A percentile compares a stretch with the other conserved stretches of the same genome.
These are phyloP conservation scores for Ips typographus DNA, from an alignment of 1,140 invertebrate genomes.

Conservation along the genomic window DNA sequence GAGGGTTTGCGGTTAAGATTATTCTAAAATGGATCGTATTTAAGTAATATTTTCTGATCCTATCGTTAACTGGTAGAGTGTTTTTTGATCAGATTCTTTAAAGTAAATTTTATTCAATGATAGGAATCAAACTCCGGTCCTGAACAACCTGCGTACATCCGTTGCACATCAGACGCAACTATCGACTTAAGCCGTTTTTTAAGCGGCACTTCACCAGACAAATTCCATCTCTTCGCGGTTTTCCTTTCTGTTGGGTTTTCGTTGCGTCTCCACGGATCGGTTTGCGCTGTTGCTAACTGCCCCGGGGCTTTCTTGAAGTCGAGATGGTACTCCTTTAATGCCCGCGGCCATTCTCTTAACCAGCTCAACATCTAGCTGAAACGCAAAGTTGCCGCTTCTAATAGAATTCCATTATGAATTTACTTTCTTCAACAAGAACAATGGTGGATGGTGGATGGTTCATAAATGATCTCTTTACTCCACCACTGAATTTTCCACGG, in stretches of 20 bases:
- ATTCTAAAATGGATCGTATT: no score
- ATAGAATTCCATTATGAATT: no score
- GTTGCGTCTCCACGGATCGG: constrained; percentile 7
- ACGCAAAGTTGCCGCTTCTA: background rate
- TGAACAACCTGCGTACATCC: constrained; percentile 13
- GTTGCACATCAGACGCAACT: constrained; percentile 20
- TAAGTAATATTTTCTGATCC: no score
- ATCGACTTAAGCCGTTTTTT: constrained; percentile 30
- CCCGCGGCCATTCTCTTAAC: no score
- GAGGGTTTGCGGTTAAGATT: no score
- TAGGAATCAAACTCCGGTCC: background rate
- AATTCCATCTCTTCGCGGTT: constrained; percentile 30
- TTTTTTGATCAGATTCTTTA: no score
- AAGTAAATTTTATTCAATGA: no score
- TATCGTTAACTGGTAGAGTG: no score
- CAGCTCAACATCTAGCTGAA: background rate
- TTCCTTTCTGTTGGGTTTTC: constrained; percentile 28
- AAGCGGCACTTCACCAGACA: constrained; percentile 26
- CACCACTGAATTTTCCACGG: background rate
- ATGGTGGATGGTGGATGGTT: no score
- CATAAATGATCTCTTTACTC: background rate
- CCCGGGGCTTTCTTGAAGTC: constrained; percentile 3
- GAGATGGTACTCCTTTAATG: background rate
- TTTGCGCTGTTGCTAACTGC: constrained; percentile 25
- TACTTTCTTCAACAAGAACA: no score